Base-by-base conservation (phyloP, 2,797 vertebrate species). In the Pteropus rufus region DNA sequence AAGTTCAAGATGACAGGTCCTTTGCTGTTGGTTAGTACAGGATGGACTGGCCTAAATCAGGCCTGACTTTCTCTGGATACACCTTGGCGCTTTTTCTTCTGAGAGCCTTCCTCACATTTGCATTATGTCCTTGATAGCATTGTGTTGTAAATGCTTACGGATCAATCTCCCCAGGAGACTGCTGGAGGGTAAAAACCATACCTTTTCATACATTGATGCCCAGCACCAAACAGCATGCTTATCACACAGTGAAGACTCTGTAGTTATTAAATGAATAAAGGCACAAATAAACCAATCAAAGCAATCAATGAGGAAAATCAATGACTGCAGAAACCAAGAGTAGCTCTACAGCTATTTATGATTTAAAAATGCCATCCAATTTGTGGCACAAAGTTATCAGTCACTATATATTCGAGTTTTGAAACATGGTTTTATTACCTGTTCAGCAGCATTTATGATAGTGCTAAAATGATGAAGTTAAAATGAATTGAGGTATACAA, bases 401-500 rank as follows among this genome's bases (percentile, higher is more conserved):
- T 62, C 23, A 58, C 52, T 84, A 19, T 10, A 91, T 52, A 65
- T 80, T 91, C 41, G 89, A 76, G 31, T 91, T 84, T 60, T 70
- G 41, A 92, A 92, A 84, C 46, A 84, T 9, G 60, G 26, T 69
- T 44, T 64, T 85, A 81, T 70, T 62, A 67, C 6, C 29, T 89
- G 39, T 60, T 89, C 34, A 84, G 36, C 49, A 39, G 34, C 19
- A 79, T 1, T 77, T 81, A 88, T 7, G 24, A 77, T 31, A 67
- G 2, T 89, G 26, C 26, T 89, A 85, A 96, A 94, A 89, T 92
- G 46, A 89, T 85, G 39, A 82, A 31, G 24, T 85, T 79, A 89
- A 89, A 96, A 90, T 92, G n/a, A 93, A 90, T 36, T 79, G 41
- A 95, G 26, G 46, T 23, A 79, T 70, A 69, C 24, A 52, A 92